Conservation (phyloP, 2,888 invertebrate species). For the Lypha dubia region DNA sequence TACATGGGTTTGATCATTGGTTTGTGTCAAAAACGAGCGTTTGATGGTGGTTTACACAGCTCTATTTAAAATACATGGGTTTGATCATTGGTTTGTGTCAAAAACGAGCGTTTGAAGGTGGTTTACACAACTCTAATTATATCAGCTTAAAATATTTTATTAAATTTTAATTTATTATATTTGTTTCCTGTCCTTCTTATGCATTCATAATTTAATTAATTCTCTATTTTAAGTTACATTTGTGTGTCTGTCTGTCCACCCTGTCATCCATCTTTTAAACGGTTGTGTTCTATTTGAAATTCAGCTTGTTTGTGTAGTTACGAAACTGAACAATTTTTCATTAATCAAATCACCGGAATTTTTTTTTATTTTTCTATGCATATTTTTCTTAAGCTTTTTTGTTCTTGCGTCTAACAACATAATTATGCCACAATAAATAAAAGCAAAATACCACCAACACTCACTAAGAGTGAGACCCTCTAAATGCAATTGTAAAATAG, state of each 20-base stretch:
- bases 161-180: neutral
- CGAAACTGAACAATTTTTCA: constrained; percentile 34
- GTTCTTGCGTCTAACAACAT: constrained; percentile 41
- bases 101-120: too few species aligned
- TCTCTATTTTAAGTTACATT: neutral
- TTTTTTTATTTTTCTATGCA: constrained; percentile 12
- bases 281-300: neutral
- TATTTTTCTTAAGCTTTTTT: neutral
- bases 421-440: constrained; percentile 59
- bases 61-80: too few species aligned
- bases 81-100: too few species aligned
- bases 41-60: too few species aligned
- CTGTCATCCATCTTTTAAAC: neutral
- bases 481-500: constrained; percentile 6
- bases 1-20: too few species aligned
- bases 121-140: too few species aligned
- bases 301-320: constrained; percentile 15
- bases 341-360: constrained; percentile 53
- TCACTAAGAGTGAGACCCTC: neutral
- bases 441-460: constrained; percentile 27
- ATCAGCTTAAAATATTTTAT: too few species aligned
- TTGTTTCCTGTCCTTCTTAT: neutral
- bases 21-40: too few species aligned
- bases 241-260: neutral
- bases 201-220: neutral